Evolutionary conservation across 1,140 invertebrate species (phyloP), one percentile per base, ranked within the genome.

Genomic region (Heliconius hermathena): DNA sequence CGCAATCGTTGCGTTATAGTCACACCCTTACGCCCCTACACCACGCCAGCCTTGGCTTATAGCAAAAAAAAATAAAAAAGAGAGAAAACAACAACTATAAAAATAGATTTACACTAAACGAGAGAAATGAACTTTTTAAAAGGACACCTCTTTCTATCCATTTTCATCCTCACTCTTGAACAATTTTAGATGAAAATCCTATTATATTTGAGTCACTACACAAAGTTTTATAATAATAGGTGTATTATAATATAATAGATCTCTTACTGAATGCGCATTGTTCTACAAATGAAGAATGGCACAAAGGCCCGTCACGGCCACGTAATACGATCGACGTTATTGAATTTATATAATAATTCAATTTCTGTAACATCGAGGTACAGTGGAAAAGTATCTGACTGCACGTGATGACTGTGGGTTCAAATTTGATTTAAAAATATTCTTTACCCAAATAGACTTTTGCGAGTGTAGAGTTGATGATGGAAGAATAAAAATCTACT

Each of bases 231-330:
- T 57, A 57, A 57, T 57, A 57, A 22, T 54, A 6, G 5, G 13
- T 66, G 29, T 29, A 66, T 66, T 66, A 66, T 66, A 66, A 8
- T 66, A 66, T 66, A 66, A 66, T 66, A 66, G 60, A 66, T 66
- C 60, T 66, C 9, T 29, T 29, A 66, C 26, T 66, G 60, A 66
- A 66, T 66, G 60, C 26, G 22, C 60, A 66, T 66, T 66, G 60
- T 66, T 66, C 60, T 66, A 66, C 60, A 66, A 66, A 66, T 66
- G 60, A 66, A 66, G 60, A 66, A 29, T 29, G 60, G 60, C 60
- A 66, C 60, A 66, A 66, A 66, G 60, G 60, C 60, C 26, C 26
- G 60, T 66, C 60, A 66, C 26, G 60, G 60, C 26, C 60, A 66
- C 60, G 26, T 66, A 66, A 66, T 66, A 66, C 60, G 26, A 66